Base-by-base conservation (phyloP, 2,797 vertebrate genomes). In the Catharus ustulatus region DNA sequence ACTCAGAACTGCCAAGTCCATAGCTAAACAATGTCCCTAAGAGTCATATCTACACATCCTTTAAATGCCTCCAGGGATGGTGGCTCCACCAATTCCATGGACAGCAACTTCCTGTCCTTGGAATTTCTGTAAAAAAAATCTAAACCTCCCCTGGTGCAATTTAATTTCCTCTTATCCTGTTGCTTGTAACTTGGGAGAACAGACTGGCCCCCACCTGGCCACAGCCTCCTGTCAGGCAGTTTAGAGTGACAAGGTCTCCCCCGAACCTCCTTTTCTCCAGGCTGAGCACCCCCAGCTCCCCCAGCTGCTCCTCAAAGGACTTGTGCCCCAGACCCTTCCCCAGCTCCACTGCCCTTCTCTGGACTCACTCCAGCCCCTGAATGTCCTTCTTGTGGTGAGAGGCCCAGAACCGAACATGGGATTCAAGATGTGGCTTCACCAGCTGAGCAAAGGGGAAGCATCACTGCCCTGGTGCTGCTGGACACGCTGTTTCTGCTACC, bases 191-290 rank as follows among this genome's bases (percentile, higher is more conserved):
- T 15, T 14, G 7, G 14, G 45, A 64, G 38, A 71, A 16, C 24
- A 71, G 66, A 11, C 10, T 0, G 0, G 27, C 10, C 11, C 15
- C 13, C 2, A 18, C 29, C n/a, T 9, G 12, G 30, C 24, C 3
- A 4, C 20, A 45, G 1, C 9, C n/a, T 51, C 43, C 38, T 46
- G 2, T n/a, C 57, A 38, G 27, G 16, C 16, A 15, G 5, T 3
- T 51, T 10, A 8, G n/a, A 30, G 8, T 10, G 10, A 14, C 6
- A 10, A 40, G 13, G n/a, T 20, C 10, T 1, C 30, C 13, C 4
- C 23, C 42, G 40, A 59, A 13, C 24, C 46, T 42, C 34, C 22
- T 32, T 32, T 52, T 52, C 66, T 32, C 40, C 58, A 77, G 51
- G 18, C 13, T 71, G 3, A 46, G 27, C 38, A 51, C 2, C 7